Conservation (phyloP, 2,797 vertebrate species). For the Oreochromis mossambicus region DNA sequence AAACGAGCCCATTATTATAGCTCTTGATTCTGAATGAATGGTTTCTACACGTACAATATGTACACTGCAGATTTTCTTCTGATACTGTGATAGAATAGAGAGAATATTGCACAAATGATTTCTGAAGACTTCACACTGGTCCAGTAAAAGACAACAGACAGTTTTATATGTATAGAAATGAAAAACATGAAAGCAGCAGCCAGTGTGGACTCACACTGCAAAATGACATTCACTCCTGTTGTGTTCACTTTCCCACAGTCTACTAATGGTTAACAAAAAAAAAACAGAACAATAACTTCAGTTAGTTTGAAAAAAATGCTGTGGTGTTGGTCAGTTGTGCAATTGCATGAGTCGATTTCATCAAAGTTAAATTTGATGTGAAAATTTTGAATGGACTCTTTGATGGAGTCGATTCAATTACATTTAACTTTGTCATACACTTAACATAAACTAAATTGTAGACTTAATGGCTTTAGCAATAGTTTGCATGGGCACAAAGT, state of each 20-base stretch:
- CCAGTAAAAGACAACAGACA: constrained; percentile 2
- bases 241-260: neutral
- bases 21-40: neutral
- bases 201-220: neutral
- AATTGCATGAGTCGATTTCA: neutral
- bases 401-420: neutral
- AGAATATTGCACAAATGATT: constrained; percentile 36
- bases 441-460: neutral
- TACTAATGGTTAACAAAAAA: neutral
- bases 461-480: constrained; percentile 6
- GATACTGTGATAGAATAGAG: constrained; percentile 5
- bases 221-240: neutral
- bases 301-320: neutral
- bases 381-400: neutral
- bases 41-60: neutral
- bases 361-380: neutral
- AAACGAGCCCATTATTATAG: neutral
- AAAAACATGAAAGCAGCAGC: neutral
- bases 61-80: neutral
- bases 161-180: neutral
- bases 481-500: neutral
- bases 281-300: neutral
- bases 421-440: neutral
- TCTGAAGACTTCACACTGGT: neutral
- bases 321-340: neutral